Evolutionary conservation across 2,888 invertebrate species (phyloP).

Genomic region (Callosobruchus maculatus): DNA sequence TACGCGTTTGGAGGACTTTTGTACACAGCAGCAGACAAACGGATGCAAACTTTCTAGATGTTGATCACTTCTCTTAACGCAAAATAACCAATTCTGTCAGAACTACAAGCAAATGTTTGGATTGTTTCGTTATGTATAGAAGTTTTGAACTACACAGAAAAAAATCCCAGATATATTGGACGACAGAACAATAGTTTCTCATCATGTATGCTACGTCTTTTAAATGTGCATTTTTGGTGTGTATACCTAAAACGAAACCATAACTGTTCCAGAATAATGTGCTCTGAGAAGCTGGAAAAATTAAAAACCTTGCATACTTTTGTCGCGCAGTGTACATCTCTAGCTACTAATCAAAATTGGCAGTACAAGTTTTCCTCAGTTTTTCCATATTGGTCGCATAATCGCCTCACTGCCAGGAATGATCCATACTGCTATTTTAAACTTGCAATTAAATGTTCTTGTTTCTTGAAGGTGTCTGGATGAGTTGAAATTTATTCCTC

Average conservation of each 20-base stretch:
- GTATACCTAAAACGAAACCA: no score
- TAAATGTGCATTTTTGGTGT: no score
- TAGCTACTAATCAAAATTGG: conserved; percentile 33
- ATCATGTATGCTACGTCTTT: no score
- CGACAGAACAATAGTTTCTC: no score
- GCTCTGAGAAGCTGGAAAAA: no score
- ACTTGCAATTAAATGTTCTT: conserved; percentile 35
- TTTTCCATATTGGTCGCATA: conserved; percentile 38
- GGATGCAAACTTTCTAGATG: neutral
- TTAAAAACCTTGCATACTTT: conserved; percentile 2
- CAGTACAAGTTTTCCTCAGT: conserved; percentile 40
- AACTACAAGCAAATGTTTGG: no score
- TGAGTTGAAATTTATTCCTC: conserved; percentile 38
- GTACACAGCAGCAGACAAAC: neutral
- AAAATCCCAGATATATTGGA: no score
- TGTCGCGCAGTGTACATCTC: conserved; percentile 32
- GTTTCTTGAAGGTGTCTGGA: neutral
- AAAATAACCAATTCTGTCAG: no score
- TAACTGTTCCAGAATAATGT: no score
- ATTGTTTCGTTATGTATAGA: no score
- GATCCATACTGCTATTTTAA: conserved; percentile 37
- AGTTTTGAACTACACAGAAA: no score
- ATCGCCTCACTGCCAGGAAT: conserved; percentile 43
- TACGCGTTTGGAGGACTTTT: neutral
- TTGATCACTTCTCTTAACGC: no score